Conservation (phyloP, 1,140 invertebrate genomes). For the Brachystomella parvula region DNA sequence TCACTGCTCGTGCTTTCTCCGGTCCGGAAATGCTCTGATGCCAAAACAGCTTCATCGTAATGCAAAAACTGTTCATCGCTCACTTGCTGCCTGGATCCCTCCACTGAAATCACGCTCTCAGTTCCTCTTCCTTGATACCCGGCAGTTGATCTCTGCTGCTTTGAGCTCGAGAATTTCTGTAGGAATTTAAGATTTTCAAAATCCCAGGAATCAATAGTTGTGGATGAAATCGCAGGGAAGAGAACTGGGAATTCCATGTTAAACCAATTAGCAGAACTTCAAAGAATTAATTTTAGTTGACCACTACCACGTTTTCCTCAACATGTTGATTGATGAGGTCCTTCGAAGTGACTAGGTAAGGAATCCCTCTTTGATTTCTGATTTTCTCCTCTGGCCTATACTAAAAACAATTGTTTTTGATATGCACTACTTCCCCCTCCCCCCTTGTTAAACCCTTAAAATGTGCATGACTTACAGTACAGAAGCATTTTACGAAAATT, state of each 20-base stretch:
- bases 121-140: constrained; percentile 2
- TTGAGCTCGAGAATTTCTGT: constrained; percentile 21
- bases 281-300: background rate
- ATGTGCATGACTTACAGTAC: background rate
- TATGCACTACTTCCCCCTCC: constrained; percentile 1
- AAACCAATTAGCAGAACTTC: background rate
- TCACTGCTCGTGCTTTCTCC: background rate
- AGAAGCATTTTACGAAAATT: background rate
- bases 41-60: constrained; percentile 6
- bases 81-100: background rate
- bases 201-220: constrained; percentile 34
- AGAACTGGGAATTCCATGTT: background rate
- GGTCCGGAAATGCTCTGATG: background rate
- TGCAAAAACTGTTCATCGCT: background rate
- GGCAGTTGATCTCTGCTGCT: constrained; percentile 2
- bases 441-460: background rate
- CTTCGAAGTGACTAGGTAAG: background rate
- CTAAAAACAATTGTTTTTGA: constrained; percentile 3
- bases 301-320: background rate
- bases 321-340: background rate
- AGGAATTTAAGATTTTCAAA: constrained; percentile 35
- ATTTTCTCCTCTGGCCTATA: background rate
- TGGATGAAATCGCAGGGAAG: constrained; percentile 16
- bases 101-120: background rate
- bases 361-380: background rate